Evolutionary conservation across 2,888 invertebrate species (phyloP).

Genomic region (Chironomus riparius): DNA sequence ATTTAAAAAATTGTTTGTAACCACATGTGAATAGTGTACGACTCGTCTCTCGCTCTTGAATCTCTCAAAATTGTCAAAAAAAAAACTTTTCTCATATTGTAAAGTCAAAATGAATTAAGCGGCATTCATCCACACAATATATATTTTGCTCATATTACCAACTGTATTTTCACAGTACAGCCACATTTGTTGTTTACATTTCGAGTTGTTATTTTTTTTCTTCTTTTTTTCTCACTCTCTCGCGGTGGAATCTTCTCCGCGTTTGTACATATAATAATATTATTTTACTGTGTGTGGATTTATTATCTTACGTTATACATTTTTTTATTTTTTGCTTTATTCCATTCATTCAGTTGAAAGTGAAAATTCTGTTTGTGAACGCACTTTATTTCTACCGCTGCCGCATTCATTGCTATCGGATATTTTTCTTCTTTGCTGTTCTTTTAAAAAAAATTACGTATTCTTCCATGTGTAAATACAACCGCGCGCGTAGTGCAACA

Average conservation of each 20-base stretch:
- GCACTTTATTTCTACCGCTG: neutral
- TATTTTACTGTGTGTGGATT: conserved; percentile 8
- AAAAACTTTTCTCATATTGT: neutral
- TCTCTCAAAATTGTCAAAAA: neutral
- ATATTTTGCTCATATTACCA: neutral
- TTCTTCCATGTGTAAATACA: too few relatives aligned
- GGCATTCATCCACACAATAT: neutral
- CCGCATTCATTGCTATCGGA: neutral
- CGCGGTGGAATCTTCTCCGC: neutral
- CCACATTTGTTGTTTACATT: neutral
- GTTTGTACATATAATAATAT: neutral
- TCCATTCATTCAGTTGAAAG: conserved; percentile 1
- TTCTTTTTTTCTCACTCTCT: neutral
- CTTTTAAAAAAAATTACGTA: neutral
- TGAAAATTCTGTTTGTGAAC: conserved; percentile 15
- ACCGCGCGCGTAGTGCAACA: too few relatives aligned
- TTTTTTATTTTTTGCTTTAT: neutral
- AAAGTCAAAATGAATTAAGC: neutral
- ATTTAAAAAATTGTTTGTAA: too few relatives aligned
- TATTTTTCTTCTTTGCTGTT: neutral
- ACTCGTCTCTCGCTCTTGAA: neutral
- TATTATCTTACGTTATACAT: neutral
- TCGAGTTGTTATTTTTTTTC: neutral
- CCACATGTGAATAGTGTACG: too few relatives aligned
- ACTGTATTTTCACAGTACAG: neutral